These are phyloP conservation scores for Pelecanus crispus DNA, from an alignment of 2,113 vertebrate species.

Conservation along the genomic window DNA sequence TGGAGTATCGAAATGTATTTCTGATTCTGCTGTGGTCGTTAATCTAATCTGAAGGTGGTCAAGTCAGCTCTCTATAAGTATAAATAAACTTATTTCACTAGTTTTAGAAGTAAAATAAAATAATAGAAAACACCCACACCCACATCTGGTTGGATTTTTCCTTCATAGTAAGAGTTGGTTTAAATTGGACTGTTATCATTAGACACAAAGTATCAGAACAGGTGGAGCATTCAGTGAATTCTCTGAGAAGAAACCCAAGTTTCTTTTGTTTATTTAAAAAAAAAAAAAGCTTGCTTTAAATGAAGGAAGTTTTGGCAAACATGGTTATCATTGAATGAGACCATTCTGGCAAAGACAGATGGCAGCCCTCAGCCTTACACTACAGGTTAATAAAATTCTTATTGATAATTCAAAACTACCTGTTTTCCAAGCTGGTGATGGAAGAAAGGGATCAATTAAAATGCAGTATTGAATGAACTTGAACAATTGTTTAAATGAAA, in stretches of 20 bases:
- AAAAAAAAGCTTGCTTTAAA: background rate
- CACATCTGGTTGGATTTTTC: background rate
- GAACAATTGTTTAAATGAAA: background rate
- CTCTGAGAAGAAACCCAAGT: background rate
- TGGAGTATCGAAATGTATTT: background rate
- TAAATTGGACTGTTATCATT: background rate
- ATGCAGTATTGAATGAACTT: background rate
- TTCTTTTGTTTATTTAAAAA: background rate
- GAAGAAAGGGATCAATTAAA: background rate
- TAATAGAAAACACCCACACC: background rate
- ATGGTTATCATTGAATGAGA: background rate
- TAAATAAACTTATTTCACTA: background rate
- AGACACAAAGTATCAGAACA: background rate
- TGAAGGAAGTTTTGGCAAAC: background rate
- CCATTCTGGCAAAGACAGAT: background rate
- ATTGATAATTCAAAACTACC: background rate
- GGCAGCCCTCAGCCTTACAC: background rate
- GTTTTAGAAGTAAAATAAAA: background rate
- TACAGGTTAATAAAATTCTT: background rate
- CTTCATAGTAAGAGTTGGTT: background rate
- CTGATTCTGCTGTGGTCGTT: background rate
- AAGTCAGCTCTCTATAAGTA: background rate
- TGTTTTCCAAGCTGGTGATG: background rate
- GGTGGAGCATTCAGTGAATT: background rate
- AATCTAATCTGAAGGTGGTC: background rate